Evolutionary conservation across 2,113 vertebrate species (phyloP).

Genomic region (Amblyopsis rosae): DNA sequence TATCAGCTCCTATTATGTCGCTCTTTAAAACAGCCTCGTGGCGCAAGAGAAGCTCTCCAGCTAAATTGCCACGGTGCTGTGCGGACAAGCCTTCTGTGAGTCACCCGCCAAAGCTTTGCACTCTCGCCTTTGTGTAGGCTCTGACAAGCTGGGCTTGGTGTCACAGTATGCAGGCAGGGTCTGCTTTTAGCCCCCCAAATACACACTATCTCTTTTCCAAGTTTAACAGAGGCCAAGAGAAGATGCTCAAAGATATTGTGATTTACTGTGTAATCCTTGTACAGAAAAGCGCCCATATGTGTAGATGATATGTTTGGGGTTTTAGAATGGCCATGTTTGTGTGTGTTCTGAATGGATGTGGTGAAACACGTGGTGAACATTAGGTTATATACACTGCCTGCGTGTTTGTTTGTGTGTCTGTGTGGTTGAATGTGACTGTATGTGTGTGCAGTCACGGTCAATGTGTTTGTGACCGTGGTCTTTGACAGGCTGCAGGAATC

Average conservation of each 20-base stretch:
- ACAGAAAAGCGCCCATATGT: constrained; percentile 56
- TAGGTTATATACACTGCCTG: constrained; percentile 42
- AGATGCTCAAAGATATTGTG: constrained; percentile 32
- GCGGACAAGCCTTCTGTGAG: constrained; percentile 47
- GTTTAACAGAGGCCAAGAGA: constrained; percentile 42
- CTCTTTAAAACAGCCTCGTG: constrained; percentile 38
- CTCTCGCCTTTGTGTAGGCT: constrained; percentile 45
- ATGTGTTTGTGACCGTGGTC: constrained; percentile 45
- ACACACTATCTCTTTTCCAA: constrained; percentile 61
- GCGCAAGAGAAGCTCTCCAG: constrained; percentile 42
- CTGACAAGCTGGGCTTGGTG: constrained; percentile 46
- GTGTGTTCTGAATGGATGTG: constrained; percentile 62
- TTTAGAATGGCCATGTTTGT: constrained; percentile 54
- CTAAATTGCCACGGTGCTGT: constrained; percentile 33
- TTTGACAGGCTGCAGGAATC: constrained; percentile 58
- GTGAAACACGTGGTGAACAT: constrained; percentile 58
- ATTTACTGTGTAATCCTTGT: constrained; percentile 32
- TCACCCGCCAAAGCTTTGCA: constrained; percentile 34
- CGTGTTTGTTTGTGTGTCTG: constrained; percentile 17
- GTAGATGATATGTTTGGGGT: constrained; percentile 67
- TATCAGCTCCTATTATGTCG: constrained; percentile 47
- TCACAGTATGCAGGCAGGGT: constrained; percentile 46
- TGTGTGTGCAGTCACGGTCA: constrained; percentile 37
- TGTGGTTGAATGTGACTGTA: constrained; percentile 23
- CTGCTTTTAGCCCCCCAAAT: constrained; percentile 41